A percentile compares a stretch with the other conserved stretches of the same genome.
phyloP scores from a whole-genome alignment of 2,888 invertebrate genomes.

The Pollenia labialis region DNA sequence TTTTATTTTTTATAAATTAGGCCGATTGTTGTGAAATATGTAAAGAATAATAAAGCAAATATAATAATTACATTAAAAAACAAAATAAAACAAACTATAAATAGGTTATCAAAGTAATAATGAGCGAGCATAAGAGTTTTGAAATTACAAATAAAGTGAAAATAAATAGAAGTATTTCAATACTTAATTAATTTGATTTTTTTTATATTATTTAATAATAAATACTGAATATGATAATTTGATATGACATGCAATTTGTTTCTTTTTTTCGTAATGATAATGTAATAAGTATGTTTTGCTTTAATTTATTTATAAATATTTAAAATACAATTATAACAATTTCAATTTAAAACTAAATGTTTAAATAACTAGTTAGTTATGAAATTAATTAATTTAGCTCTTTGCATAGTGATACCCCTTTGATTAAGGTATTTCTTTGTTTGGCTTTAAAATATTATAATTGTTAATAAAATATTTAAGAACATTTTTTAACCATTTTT shows the following conservation, averaged over 20 bases:
- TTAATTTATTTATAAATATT: background rate
- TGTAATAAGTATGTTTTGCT: background rate
- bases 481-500: too few relatives aligned
- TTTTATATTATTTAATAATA: slow-evolving; percentile 53
- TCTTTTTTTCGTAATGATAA: slow-evolving; percentile 27
- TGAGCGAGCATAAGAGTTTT: slow-evolving; percentile 61
- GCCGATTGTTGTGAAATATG: background rate
- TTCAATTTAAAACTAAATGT: background rate
- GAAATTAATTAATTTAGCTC: too few relatives aligned
- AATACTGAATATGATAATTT: slow-evolving; percentile 63
- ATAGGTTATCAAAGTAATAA: slow-evolving; percentile 2
- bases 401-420: too few relatives aligned
- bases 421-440: too few relatives aligned
- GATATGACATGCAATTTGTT: slow-evolving; percentile 55
- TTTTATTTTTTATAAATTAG: too few relatives aligned
- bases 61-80: background rate
- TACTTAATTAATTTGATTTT: slow-evolving; percentile 23
- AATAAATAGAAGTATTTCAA: slow-evolving; percentile 8
- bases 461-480: too few relatives aligned
- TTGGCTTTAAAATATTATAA: too few relatives aligned
- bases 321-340: slow-evolving; percentile 5
- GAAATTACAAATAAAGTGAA: slow-evolving; percentile 6
- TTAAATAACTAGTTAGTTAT: too few relatives aligned
- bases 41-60: slow-evolving; percentile 28
- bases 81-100: background rate